phyloP scores from a whole-genome alignment of 30 jellyfish, hydroid and myxozoan species.

The Aurelia coerulea region DNA sequence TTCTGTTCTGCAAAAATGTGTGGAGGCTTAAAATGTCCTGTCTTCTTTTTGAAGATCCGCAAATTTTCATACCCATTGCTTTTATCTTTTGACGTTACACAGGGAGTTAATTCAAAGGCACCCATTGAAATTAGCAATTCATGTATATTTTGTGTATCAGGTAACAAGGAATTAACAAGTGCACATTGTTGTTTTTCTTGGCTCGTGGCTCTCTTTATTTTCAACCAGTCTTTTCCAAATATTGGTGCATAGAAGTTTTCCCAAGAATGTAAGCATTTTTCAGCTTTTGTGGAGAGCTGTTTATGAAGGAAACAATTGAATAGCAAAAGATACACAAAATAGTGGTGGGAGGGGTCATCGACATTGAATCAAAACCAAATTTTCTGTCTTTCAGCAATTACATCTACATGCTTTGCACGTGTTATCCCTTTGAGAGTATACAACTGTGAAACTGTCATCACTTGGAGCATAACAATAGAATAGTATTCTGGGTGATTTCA shows the following conservation, averaged over 20 bases:
- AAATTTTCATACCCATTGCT: neutral
- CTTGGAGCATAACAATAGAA: too few species aligned
- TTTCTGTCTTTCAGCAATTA: too few species aligned
- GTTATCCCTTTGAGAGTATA: too few species aligned
- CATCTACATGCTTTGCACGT: too few species aligned
- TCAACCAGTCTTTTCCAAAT: slow-evolving; percentile 42
- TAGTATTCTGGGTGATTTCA: too few species aligned
- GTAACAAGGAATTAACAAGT: neutral
- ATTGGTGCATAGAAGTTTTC: slow-evolving; percentile 1
- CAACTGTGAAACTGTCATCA: too few species aligned
- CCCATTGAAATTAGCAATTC: neutral
- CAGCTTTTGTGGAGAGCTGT: slow-evolving; percentile 10
- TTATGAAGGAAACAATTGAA: neutral
- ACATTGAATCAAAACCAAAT: too few species aligned
- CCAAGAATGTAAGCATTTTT: slow-evolving; percentile 20
- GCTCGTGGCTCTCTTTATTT: neutral
- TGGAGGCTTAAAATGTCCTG: slow-evolving; percentile 4
- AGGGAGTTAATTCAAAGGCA: neutral
- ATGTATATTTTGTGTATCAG: neutral
- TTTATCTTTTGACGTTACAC: neutral
- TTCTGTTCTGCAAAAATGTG: neutral
- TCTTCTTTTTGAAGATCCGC: neutral
- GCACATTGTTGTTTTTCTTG: slow-evolving; percentile 31
- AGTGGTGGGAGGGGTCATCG: too few species aligned
- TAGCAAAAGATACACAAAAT: too few species aligned